Evolutionary conservation across 2,113 vertebrate genomes (phyloP).

Genomic region (Pristiophorus japonicus): DNA sequence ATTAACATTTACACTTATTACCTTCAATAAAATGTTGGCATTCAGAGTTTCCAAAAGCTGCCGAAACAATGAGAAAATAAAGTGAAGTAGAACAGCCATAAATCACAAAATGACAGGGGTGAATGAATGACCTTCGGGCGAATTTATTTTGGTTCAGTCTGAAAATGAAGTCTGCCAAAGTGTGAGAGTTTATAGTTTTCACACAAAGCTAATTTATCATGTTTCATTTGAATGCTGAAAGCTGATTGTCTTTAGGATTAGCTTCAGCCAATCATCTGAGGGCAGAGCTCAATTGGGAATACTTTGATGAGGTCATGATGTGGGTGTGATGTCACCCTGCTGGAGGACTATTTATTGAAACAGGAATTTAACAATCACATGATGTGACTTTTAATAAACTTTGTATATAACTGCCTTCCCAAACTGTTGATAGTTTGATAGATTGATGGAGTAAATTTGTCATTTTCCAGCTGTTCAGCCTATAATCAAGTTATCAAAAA

Average conservation of each 20-base stretch:
- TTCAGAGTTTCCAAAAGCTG: not conserved
- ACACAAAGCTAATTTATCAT: not conserved
- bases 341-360: not conserved
- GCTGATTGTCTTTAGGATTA: not conserved
- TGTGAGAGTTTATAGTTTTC: not conserved
- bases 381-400: not conserved
- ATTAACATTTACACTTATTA: not conserved
- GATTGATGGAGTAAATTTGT: not conserved
- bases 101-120: constrained; percentile 31
- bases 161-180: constrained; percentile 16
- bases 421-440: not conserved
- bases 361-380: not conserved
- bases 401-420: not conserved
- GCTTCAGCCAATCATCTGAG: not conserved
- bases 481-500: not conserved
- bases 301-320: not conserved
- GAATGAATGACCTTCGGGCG: constrained; percentile 34
- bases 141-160: constrained; percentile 27
- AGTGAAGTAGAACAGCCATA: constrained; percentile 16
- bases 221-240: constrained; percentile 1
- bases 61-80: constrained; percentile 15
- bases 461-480: too few species aligned
- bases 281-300: not conserved
- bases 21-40: not conserved
- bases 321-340: not conserved